phyloP scores from a whole-genome alignment of 2,113 vertebrate species.

The Ahaetulla prasina region DNA sequence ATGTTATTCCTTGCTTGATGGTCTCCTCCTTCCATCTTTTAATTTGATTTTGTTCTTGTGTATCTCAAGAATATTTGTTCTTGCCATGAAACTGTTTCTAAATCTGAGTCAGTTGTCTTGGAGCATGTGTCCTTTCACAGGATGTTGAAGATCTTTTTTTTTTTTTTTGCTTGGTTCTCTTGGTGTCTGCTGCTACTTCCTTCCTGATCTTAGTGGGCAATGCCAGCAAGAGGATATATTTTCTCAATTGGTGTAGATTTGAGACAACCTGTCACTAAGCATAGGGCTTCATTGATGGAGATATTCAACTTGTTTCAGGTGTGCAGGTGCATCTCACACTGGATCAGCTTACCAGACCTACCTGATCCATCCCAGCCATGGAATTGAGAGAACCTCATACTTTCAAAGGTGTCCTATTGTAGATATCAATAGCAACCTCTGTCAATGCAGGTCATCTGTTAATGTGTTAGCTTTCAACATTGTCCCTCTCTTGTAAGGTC shows the following conservation, averaged over 20 bases:
- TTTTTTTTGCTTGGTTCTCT: not conserved
- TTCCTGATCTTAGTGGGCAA: not conserved
- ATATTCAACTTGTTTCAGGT: not conserved
- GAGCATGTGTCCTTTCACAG: not conserved
- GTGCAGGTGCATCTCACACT: not conserved
- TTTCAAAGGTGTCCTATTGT: not conserved
- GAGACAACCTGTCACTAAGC: not conserved
- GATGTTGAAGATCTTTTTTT: not conserved
- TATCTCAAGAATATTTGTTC: not conserved
- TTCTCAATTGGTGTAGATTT: not conserved
- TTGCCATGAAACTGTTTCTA: not conserved
- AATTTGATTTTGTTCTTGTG: not conserved
- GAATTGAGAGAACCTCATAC: not conserved
- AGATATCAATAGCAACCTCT: not conserved
- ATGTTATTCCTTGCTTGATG: not conserved
- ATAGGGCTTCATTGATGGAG: not conserved
- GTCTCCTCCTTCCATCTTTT: not conserved
- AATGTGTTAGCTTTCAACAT: not conserved
- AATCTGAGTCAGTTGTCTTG: not conserved
- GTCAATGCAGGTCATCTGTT: not conserved
- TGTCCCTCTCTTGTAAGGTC: not conserved
- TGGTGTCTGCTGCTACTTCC: not conserved
- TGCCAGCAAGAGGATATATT: not conserved
- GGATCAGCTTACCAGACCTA: not conserved
- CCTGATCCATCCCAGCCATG: not conserved